Percentiles rank a stretch among this genome's conserved stretches.
phyloP scores from a whole-genome alignment of 2,113 vertebrate genomes.

The Nesoenas mayeri region DNA sequence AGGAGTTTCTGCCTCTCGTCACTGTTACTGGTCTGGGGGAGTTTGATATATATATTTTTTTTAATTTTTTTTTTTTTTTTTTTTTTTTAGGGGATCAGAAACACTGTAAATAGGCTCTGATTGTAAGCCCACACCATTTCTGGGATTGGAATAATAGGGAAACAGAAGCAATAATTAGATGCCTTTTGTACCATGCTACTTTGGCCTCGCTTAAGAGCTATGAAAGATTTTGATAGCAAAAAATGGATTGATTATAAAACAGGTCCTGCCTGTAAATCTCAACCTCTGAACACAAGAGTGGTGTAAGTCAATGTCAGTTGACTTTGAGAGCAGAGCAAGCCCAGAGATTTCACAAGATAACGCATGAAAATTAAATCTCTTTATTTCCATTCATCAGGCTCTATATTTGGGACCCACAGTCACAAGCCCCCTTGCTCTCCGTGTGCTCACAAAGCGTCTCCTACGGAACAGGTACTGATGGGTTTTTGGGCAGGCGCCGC shows the following conservation, averaged over 20 bases:
- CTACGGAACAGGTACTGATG: fast-evolving
- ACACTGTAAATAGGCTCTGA: background rate
- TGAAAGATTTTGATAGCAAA: background rate
- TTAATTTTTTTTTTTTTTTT: background rate
- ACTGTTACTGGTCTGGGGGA: background rate
- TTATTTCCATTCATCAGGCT: conserved; percentile 17
- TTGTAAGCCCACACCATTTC: background rate
- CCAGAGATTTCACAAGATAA: background rate
- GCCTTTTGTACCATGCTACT: background rate
- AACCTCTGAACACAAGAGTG: background rate
- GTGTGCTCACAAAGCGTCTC: background rate
- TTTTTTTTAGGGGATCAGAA: background rate
- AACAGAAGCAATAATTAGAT: background rate
- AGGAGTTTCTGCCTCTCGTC: background rate
- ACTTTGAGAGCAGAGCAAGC: background rate
- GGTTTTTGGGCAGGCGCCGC: background rate
- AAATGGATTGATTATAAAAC: background rate
- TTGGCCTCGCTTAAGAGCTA: background rate
- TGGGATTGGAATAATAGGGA: background rate
- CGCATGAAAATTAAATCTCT: background rate
- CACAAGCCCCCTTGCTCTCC: background rate
- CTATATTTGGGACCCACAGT: background rate
- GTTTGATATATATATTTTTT: too few relatives aligned
- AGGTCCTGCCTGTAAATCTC: background rate
- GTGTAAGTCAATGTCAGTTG: background rate